phyloP scores from a whole-genome alignment of 2,113 vertebrate genomes.

The Choloepus hoffmanni region DNA sequence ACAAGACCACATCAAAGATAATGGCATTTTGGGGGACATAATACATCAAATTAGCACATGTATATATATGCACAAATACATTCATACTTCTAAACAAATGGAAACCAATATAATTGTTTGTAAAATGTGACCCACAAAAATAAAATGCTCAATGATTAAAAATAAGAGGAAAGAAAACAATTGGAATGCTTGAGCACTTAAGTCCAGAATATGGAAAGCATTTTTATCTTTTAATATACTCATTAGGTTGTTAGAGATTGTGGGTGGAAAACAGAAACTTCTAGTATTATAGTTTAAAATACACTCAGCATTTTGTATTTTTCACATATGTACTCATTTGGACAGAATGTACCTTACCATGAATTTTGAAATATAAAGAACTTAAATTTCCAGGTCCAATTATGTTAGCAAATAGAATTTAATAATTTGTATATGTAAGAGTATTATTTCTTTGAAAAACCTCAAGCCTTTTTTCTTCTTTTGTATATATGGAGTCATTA shows the following conservation, averaged over 20 bases:
- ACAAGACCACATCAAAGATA: too few species aligned
- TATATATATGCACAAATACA: background rate
- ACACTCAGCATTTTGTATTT: background rate
- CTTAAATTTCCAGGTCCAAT: background rate
- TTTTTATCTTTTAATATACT: conserved; percentile 51
- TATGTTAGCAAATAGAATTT: conserved; percentile 11
- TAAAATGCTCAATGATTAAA: background rate
- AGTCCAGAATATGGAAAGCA: background rate
- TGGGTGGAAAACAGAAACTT: background rate
- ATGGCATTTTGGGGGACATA: too few species aligned
- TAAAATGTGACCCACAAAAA: background rate
- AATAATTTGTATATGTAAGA: background rate
- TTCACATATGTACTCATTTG: background rate
- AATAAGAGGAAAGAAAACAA: background rate
- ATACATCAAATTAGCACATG: too few species aligned
- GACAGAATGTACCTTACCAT: background rate
- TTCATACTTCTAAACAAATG: background rate
- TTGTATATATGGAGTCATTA: background rate
- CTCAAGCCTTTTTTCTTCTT: background rate
- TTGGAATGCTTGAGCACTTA: background rate
- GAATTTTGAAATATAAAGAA: conserved; percentile 2
- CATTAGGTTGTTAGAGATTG: conserved; percentile 17
- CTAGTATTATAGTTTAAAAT: background rate
- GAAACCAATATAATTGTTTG: background rate
- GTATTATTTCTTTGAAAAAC: background rate